Percentiles rank a stretch among this genome's conserved stretches.
Conservation (phyloP, 2,797 vertebrate species). For the Mionectes olivaceus region DNA sequence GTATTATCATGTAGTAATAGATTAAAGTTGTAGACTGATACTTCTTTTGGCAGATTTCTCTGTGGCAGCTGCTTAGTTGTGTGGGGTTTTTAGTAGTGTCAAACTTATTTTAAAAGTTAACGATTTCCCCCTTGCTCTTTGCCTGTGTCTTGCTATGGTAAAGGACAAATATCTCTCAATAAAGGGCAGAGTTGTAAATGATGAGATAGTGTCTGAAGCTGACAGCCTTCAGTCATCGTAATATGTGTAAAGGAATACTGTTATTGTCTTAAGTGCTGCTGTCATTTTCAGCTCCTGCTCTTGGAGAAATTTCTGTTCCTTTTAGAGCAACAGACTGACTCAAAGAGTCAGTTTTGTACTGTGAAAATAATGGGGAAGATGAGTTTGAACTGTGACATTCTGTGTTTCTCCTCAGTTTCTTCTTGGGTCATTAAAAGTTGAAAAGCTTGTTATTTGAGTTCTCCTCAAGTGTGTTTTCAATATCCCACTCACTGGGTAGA, state of each 20-base stretch:
- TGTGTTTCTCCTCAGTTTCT: neutral
- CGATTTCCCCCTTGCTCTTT: neutral
- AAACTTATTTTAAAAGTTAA: neutral
- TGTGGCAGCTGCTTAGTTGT: neutral
- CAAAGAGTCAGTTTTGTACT: neutral
- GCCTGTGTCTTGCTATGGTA: neutral
- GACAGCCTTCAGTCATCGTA: slow-evolving; percentile 6
- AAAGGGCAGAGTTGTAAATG: neutral
- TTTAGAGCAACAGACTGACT: neutral
- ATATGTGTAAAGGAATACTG: neutral
- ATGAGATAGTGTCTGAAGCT: neutral
- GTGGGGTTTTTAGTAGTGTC: neutral
- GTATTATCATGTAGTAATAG: neutral
- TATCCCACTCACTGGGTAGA: fast-evolving
- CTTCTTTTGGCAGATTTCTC: neutral
- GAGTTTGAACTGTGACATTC: neutral
- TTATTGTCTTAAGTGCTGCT: slow-evolving; percentile 13
- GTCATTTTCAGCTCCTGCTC: neutral
- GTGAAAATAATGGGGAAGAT: neutral
- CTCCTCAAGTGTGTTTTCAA: neutral
- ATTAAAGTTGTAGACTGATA: neutral
- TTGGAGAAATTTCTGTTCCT: neutral
- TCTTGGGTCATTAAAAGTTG: neutral
- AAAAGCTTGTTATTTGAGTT: neutral
- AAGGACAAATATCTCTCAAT: neutral